phyloP scores from a whole-genome alignment of 2,113 vertebrate genomes.

The Tonatia bakeri region DNA sequence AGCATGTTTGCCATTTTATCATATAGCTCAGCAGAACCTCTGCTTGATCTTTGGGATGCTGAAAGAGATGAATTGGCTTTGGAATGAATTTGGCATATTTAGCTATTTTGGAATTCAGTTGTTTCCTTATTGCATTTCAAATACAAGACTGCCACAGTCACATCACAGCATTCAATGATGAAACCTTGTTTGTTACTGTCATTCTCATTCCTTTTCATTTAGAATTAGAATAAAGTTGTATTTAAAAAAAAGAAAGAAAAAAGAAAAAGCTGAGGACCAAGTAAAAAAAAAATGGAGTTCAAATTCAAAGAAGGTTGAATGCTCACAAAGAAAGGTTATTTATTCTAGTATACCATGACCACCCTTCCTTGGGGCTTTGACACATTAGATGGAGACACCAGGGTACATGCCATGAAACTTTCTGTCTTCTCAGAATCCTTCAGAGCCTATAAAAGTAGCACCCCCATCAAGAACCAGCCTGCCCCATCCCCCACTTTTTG shows the following conservation, averaged over 20 bases:
- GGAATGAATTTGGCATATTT: neutral
- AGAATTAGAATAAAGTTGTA: neutral
- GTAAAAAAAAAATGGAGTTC: neutral
- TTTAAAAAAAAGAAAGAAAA: neutral
- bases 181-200: neutral
- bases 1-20: neutral
- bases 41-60: neutral
- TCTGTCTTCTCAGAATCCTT: neutral
- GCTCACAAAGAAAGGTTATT: neutral
- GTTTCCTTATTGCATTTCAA: neutral
- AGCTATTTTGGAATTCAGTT: neutral
- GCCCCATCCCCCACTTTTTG: neutral
- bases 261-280: neutral
- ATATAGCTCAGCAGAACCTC: neutral
- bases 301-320: neutral
- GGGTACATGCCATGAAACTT: neutral
- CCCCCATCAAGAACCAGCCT: too few relatives aligned
- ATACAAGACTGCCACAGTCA: neutral
- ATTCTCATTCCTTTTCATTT: neutral
- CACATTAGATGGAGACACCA: neutral
- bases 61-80: neutral
- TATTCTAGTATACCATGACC: neutral
- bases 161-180: neutral
- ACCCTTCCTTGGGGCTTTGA: neutral
- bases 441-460: neutral